Evolutionary conservation across 2,888 invertebrate species (phyloP), one percentile per base, ranked within the genome.

Genomic region (Coenonympha glycerion): DNA sequence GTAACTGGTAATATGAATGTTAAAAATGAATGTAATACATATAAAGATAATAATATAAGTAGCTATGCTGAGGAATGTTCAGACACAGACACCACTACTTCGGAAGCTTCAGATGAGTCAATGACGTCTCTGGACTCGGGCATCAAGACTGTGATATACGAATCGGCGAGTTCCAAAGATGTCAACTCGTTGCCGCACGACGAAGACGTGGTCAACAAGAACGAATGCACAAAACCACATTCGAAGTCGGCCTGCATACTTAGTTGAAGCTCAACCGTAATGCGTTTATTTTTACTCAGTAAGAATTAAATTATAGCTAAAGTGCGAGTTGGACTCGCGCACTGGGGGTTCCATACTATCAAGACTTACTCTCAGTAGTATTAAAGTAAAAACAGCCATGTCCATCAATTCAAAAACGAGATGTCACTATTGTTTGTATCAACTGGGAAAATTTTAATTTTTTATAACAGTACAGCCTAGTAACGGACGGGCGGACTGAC

Each of bases 61-160:
- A 21, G 30, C 19, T 44, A 26, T 3, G 40, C 24, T 0, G 6
- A 33, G 0, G 41, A 31, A n/a, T 39, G 33, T 13, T 49, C 56
- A 1, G 52, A 48, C n/a, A 40, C 47, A 0, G 52, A 36, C 11
- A 47, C 49, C 24, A 6, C 24, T 6, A 15, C 31, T 2, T 16
- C 31, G 9, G 39, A 47, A 8, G 52, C 40, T 6, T 58, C 61
- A 5, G 59, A 57, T 36, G 59, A 55, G 16, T 51, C 53, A 3
- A 39, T 56, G 50, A 58, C 62, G 21, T 64, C 63, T 1, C 47
- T 61, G 13, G 63, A 63, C 21, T 66, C 69, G 8, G 65, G 58
- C n/a, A 58, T 57, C 2, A 55, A 49, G 40, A 71, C 74, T 6
- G 71, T 69, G 18, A 60, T 70, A 21, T 64, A 61, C 60, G 68